A percentile compares a stretch with the other conserved stretches of the same genome.
phyloP scores from a whole-genome alignment of 1,140 invertebrate species.

The Conus betulinus region DNA sequence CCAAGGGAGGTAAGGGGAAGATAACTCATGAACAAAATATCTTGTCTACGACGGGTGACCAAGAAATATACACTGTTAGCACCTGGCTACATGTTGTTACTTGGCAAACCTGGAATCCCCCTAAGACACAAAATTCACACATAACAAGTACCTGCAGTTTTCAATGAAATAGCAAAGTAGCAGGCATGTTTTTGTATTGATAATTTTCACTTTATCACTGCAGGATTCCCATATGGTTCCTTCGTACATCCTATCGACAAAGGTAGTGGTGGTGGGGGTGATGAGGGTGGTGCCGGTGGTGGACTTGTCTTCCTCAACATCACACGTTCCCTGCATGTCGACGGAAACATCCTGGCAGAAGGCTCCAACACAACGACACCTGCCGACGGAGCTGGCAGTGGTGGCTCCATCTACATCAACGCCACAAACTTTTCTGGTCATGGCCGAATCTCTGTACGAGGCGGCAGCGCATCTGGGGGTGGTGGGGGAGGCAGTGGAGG shows the following conservation, averaged over 20 bases:
- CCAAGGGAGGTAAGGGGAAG: too few species aligned
- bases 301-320: slow-evolving; percentile 59
- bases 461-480: slow-evolving; percentile 33
- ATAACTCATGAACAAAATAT: too few species aligned
- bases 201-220: background rate
- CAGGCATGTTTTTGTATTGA: too few species aligned
- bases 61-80: too few species aligned
- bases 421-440: slow-evolving; percentile 65
- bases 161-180: too few species aligned
- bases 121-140: too few species aligned
- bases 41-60: too few species aligned
- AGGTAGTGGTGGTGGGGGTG: slow-evolving; percentile 61
- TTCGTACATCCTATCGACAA: slow-evolving; percentile 57
- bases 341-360: slow-evolving; percentile 55
- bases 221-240: slow-evolving; percentile 60
- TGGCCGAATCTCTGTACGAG: slow-evolving; percentile 53
- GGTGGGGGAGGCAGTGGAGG: slow-evolving; percentile 63
- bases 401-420: slow-evolving; percentile 59
- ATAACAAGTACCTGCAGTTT: too few species aligned
- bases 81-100: too few species aligned
- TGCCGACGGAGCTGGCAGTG: slow-evolving; percentile 64
- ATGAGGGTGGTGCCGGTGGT: slow-evolving; percentile 53
- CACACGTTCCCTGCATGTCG: slow-evolving; percentile 55
- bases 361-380: slow-evolving; percentile 47
- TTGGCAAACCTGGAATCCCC: too few species aligned